These are phyloP conservation scores for Coreoperca whiteheadi DNA, from an alignment of 2,113 vertebrate genomes.

Conservation along the genomic window DNA sequence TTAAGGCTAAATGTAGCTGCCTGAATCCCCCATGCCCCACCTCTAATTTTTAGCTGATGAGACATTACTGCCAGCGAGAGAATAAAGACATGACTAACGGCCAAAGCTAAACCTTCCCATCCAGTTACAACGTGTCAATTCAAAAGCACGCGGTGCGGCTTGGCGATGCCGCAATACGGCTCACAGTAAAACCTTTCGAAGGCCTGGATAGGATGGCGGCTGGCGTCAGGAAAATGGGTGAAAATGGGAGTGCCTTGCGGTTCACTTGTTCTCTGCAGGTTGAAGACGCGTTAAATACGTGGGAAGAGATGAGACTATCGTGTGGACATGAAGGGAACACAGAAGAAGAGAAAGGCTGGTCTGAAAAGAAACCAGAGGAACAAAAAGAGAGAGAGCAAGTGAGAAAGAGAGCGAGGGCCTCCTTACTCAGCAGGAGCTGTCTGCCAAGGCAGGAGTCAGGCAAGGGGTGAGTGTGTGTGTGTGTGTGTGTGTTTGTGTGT, in stretches of 20 bases:
- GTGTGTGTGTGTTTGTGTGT: constrained; percentile 13
- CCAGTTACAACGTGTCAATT: constrained; percentile 64
- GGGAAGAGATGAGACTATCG: constrained; percentile 23
- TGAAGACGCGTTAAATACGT: constrained; percentile 40
- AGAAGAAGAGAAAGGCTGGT: constrained; percentile 21
- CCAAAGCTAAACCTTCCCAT: constrained; percentile 62
- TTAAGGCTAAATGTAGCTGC: constrained; percentile 58
- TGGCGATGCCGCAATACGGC: constrained; percentile 38
- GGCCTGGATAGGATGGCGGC: constrained; percentile 21
- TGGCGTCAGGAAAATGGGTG: constrained; percentile 11
- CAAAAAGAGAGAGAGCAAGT: constrained; percentile 30
- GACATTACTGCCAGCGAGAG: constrained; percentile 61
- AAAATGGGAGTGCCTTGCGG: constrained; percentile 37
- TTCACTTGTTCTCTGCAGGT: constrained; percentile 42
- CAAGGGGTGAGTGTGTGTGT: constrained; percentile 57
- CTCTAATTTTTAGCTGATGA: constrained; percentile 73
- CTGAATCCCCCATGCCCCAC: constrained; percentile 58
- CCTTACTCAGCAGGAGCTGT: constrained; percentile 81
- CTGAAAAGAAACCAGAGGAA: constrained; percentile 45
- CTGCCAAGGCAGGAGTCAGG: constrained; percentile 81
- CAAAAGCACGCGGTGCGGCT: constrained; percentile 41
- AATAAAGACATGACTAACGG: constrained; percentile 72
- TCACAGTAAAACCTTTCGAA: constrained; percentile 39
- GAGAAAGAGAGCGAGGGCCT: constrained; percentile 53
- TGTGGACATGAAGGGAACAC: constrained; percentile 37